Conservation (phyloP, 2,113 vertebrate species). For the Cyprinus carpio region DNA sequence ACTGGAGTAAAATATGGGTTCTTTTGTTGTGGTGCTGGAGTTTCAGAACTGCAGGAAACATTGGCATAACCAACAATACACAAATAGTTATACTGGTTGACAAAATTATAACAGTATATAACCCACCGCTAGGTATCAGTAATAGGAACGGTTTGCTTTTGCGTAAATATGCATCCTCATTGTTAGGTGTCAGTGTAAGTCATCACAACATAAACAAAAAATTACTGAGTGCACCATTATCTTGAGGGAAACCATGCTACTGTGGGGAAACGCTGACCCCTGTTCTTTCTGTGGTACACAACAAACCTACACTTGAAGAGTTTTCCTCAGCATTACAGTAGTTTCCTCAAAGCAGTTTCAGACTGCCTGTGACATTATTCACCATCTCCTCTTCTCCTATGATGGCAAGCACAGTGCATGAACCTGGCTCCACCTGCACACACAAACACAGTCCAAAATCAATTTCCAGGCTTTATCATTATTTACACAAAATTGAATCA, state of each 20-base stretch:
- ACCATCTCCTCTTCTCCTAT: slow-evolving; percentile 82
- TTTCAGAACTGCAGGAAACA: background rate
- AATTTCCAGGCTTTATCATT: background rate
- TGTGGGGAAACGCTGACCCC: slow-evolving; percentile 65
- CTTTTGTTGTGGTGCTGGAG: background rate
- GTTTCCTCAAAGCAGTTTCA: slow-evolving; percentile 76
- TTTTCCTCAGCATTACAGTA: background rate
- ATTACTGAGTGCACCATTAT: slow-evolving; percentile 30
- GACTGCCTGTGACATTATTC: slow-evolving; percentile 81
- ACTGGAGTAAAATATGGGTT: background rate
- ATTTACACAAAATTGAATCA: background rate
- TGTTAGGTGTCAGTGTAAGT: slow-evolving; percentile 3
- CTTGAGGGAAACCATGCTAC: slow-evolving; percentile 56
- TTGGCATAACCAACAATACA: background rate
- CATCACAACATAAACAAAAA: background rate
- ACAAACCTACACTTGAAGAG: slow-evolving; percentile 52
- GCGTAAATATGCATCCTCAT: background rate
- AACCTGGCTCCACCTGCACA: slow-evolving; percentile 78
- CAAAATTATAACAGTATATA: background rate
- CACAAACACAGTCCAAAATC: background rate
- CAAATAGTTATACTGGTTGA: background rate
- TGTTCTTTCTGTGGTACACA: slow-evolving; percentile 59
- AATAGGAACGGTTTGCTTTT: slow-evolving; percentile 27
- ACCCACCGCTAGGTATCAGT: slow-evolving; percentile 20
- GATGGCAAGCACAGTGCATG: slow-evolving; percentile 80